These are phyloP conservation scores for Sebastes dallii DNA, from an alignment of 2,797 vertebrate species.

Conservation along the genomic window DNA sequence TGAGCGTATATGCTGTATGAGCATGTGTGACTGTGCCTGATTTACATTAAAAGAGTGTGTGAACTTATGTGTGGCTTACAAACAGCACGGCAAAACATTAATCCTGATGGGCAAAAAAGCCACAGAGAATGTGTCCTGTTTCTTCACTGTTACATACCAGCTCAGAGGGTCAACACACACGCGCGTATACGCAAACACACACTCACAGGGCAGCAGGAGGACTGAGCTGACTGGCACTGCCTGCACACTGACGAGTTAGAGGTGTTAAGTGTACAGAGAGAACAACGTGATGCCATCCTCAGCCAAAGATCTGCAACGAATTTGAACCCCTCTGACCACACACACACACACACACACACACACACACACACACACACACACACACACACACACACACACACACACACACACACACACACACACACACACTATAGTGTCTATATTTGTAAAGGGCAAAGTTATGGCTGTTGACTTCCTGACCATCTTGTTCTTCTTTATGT, in stretches of 20 bases:
- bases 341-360: background rate
- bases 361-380: background rate
- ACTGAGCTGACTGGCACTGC: constrained; percentile 13
- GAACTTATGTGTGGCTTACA: background rate
- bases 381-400: no score
- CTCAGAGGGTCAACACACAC: constrained; percentile 13
- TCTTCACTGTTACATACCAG: constrained; percentile 1
- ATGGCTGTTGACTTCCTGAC: constrained; percentile 22
- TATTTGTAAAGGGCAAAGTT: constrained; percentile 35
- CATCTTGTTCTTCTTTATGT: constrained; percentile 12
- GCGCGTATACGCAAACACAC: background rate
- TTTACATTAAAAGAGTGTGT: background rate
- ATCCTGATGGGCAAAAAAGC: background rate
- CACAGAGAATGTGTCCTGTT: background rate
- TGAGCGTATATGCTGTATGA: background rate
- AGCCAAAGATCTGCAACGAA: constrained; percentile 9
- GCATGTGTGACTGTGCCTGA: background rate
- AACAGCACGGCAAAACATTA: background rate
- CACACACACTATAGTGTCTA: background rate
- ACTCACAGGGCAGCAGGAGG: background rate
- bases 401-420: background rate
- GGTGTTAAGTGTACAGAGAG: constrained; percentile 26
- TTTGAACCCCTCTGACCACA: background rate
- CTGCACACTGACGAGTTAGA: constrained; percentile 21
- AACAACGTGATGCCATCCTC: constrained; percentile 9